These are phyloP conservation scores for Drosophila kambysellisi DNA, from an alignment of 2,888 invertebrate genomes.

Conservation along the genomic window DNA sequence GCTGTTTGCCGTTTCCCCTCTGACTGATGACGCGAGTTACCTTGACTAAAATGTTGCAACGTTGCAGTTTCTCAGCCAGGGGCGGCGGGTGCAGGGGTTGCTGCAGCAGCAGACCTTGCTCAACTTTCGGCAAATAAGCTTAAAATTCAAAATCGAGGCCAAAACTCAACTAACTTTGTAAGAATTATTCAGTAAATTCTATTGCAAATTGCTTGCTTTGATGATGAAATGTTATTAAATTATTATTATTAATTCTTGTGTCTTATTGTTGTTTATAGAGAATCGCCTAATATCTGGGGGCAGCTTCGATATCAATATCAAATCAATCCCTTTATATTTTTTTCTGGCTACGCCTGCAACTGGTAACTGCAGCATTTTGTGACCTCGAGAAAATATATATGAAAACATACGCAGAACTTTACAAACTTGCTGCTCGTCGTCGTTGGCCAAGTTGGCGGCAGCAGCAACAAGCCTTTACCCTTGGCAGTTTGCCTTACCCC, in stretches of 20 bases:
- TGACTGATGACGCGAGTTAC: constrained; percentile 43
- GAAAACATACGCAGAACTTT: constrained; percentile 44
- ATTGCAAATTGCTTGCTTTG: background rate
- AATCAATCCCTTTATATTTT: background rate
- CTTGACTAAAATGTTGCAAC: constrained; percentile 46
- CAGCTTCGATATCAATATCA: background rate
- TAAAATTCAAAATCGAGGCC: background rate
- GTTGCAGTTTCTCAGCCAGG: constrained; percentile 10
- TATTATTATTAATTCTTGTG: too few relatives aligned
- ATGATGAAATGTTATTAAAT: background rate
- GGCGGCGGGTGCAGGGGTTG: constrained; percentile 7
- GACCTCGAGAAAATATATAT: background rate
- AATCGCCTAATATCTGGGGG: background rate
- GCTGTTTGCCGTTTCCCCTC: constrained; percentile 20
- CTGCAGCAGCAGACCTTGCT: background rate
- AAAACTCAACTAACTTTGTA: background rate
- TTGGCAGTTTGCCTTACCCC: background rate
- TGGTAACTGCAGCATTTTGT: constrained; percentile 10
- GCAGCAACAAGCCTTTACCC: constrained; percentile 23
- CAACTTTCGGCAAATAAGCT: background rate
- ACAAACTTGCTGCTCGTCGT: constrained; percentile 26
- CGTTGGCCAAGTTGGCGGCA: constrained; percentile 45
- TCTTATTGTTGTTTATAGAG: background rate
- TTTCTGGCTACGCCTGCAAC: constrained; percentile 1
- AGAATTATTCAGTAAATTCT: background rate